A percentile compares a stretch with the other conserved stretches of the same genome.
Conservation (phyloP, 2,888 invertebrate species). For the Drosophila vallismaia region DNA sequence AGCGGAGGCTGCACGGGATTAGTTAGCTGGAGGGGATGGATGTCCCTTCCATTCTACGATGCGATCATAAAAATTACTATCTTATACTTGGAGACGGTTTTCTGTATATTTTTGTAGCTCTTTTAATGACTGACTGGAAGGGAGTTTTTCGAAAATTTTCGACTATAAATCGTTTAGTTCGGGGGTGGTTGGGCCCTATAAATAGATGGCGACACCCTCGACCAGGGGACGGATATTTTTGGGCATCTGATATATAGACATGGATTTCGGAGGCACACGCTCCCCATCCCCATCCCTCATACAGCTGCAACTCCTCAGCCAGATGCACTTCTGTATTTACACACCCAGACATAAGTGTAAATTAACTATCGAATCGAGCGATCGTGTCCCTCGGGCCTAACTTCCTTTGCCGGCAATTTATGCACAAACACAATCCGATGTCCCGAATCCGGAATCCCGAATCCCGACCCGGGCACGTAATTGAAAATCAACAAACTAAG, state of each 20-base stretch:
- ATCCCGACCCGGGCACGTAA: constrained; percentile 50
- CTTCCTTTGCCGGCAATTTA: constrained; percentile 42
- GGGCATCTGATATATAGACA: constrained; percentile 57
- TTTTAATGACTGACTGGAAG: constrained; percentile 54
- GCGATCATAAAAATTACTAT: constrained; percentile 59
- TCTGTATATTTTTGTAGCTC: constrained; percentile 65
- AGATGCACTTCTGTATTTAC: constrained; percentile 16
- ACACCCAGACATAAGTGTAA: constrained; percentile 9
- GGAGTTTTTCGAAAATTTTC: constrained; percentile 2
- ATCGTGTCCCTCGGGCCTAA: constrained; percentile 19
- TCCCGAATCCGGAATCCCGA: constrained; percentile 10
- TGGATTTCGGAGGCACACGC: constrained; percentile 59
- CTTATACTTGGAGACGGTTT: constrained; percentile 5
- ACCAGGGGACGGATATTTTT: constrained; percentile 55
- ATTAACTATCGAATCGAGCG: constrained; percentile 20
- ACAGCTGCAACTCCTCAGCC: constrained; percentile 40
- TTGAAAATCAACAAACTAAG: constrained; percentile 69
- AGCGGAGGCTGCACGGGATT: constrained; percentile 51
- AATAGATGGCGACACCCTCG: constrained; percentile 45
- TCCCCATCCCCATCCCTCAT: constrained; percentile 7
- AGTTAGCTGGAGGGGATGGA: constrained; percentile 16
- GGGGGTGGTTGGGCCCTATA: constrained; percentile 52
- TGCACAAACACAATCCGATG: constrained; percentile 56
- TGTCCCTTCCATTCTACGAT: background rate
- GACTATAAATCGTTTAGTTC: constrained; percentile 68